Conservation (phyloP, 2,113 vertebrate species). For the Recurvirostra avosetta region DNA sequence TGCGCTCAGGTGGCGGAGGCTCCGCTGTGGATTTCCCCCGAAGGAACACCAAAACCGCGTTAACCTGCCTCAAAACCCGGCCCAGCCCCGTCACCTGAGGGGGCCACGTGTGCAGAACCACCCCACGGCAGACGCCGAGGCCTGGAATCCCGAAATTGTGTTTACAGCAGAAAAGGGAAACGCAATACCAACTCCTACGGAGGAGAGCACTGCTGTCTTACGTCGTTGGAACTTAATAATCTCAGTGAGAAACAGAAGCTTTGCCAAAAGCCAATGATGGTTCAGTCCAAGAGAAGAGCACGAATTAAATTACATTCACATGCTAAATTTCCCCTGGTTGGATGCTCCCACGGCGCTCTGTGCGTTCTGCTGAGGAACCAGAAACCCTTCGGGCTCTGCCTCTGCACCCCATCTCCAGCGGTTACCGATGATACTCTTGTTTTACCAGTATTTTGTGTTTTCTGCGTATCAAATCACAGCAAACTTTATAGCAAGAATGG, state of each 20-base stretch:
- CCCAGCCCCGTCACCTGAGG: accelerated
- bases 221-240: accelerated
- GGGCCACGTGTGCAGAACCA: accelerated
- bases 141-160: accelerated
- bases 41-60: accelerated
- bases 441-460: accelerated
- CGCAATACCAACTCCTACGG: accelerated
- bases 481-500: not conserved
- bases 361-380: not conserved
- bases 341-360: accelerated
- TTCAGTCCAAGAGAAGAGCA: too few species aligned
- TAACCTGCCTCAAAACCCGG: accelerated
- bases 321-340: accelerated
- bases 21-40: too few species aligned
- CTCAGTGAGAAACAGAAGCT: not conserved
- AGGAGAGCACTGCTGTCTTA: accelerated
- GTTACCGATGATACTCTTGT: accelerated
- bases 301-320: accelerated
- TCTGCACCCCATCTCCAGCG: not conserved
- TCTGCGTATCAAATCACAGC: accelerated
- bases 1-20: too few species aligned
- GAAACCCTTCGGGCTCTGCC: too few species aligned
- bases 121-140: accelerated
- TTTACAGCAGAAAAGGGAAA: accelerated
- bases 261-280: accelerated